A percentile compares a stretch with the other conserved stretches of the same genome.
Evolutionary conservation across 1,140 invertebrate species (phyloP).

Genomic region (Diuraphis noxia): DNA sequence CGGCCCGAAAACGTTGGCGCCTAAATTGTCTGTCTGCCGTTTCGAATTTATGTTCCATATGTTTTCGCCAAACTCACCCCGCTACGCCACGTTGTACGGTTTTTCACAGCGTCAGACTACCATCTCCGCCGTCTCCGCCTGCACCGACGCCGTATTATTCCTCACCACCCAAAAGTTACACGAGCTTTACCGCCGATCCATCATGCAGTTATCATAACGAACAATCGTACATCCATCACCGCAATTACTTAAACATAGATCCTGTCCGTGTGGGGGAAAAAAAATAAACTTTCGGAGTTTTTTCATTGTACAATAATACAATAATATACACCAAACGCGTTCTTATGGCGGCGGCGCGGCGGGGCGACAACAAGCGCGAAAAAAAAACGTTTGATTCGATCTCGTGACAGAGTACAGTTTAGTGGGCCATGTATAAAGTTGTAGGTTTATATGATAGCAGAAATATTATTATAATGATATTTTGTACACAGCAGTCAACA

Average conservation of each 20-base stretch:
- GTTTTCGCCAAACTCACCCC: conserved; percentile 33
- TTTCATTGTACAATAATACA: not conserved
- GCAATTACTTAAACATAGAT: conserved; percentile 43
- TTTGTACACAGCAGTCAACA: not conserved
- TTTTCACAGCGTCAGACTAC: not conserved
- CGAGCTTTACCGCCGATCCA: conserved; percentile 26
- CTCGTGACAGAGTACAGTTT: conserved; percentile 21
- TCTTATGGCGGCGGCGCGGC: too few relatives aligned
- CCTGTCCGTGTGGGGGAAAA: not conserved
- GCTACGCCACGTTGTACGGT: too few relatives aligned
- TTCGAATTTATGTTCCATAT: conserved; percentile 37
- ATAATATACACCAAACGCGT: not conserved
- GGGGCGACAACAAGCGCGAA: not conserved
- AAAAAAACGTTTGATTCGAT: conserved; percentile 23
- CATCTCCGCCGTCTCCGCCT: not conserved
- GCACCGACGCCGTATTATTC: not conserved
- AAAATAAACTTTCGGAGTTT: not conserved
- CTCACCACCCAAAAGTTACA: not conserved
- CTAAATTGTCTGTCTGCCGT: conserved; percentile 42
- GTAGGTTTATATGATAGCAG: not conserved
- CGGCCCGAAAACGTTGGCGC: conserved; percentile 22
- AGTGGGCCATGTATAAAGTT: not conserved
- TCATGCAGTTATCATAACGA: conserved; percentile 39
- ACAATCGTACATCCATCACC: conserved; percentile 51
- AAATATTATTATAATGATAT: not conserved